Percentiles rank a stretch among this genome's conserved stretches.
phyloP scores from a whole-genome alignment of 2,888 invertebrate genomes.

The Lepidochitona cinerea region DNA sequence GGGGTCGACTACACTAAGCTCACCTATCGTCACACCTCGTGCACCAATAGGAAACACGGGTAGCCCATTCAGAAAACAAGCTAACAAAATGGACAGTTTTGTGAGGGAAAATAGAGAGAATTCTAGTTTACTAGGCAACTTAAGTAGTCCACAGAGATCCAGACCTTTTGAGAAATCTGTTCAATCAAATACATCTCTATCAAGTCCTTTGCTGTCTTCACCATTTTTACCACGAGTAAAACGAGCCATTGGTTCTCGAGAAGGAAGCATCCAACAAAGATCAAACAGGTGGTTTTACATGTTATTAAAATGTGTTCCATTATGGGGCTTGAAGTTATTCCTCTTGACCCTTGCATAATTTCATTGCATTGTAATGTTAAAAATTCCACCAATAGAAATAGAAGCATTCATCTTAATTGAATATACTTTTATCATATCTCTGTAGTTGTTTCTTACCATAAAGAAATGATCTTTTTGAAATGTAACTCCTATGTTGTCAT shows the following conservation, averaged over 20 bases:
- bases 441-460: no score
- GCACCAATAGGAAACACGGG: background rate
- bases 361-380: no score
- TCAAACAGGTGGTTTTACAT: background rate
- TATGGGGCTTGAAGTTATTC: no score
- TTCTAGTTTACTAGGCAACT: slow-evolving; percentile 7
- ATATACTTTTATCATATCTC: no score
- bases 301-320: no score
- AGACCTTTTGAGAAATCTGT: background rate
- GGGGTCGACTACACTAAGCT: background rate
- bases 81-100: background rate
- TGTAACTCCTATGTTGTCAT: background rate
- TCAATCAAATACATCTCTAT: slow-evolving; percentile 9
- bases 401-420: no score
- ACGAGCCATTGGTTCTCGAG: slow-evolving; percentile 37
- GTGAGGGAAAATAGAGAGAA: background rate
- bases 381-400: no score
- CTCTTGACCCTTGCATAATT: no score
- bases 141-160: background rate
- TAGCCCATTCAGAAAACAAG: slow-evolving; percentile 1
- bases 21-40: background rate
- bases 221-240: slow-evolving; percentile 56
- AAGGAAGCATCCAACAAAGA: background rate
- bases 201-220: slow-evolving; percentile 45
- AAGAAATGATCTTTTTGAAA: background rate